phyloP scores from a whole-genome alignment of 2,113 vertebrate species.

The Smithornis capensis region DNA sequence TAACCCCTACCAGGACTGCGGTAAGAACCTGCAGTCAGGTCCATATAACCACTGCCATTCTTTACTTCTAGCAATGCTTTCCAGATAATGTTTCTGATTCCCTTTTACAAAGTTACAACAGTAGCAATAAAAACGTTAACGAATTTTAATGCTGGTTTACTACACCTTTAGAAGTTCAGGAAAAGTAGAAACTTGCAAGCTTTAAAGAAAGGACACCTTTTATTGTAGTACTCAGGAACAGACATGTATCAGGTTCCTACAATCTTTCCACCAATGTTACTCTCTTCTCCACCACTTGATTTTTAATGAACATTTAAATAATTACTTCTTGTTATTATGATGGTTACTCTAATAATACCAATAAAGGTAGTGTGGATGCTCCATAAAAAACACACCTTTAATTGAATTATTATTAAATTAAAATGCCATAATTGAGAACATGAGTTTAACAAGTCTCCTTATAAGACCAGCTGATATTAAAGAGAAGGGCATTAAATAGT shows the following conservation, averaged over 20 bases:
- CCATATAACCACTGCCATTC: neutral
- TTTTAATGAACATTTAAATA: conserved; percentile 68
- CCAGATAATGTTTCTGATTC: neutral
- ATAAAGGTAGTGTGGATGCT: conserved; percentile 46
- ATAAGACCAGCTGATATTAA: conserved; percentile 3
- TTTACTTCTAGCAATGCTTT: conserved; percentile 20
- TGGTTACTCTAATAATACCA: conserved; percentile 58
- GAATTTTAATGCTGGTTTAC: conserved; percentile 43
- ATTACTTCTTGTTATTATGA: conserved; percentile 55
- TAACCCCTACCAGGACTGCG: neutral
- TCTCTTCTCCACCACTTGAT: neutral
- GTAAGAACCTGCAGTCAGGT: neutral
- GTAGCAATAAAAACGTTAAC: conserved; percentile 37
- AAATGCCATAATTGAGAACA: conserved; percentile 48
- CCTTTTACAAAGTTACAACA: conserved; percentile 13
- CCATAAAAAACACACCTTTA: conserved; percentile 67
- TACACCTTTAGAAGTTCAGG: conserved; percentile 14
- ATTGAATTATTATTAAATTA: conserved; percentile 65
- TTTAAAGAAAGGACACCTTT: conserved; percentile 46
- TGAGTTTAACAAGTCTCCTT: conserved; percentile 46
- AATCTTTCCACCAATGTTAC: neutral
- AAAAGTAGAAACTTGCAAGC: conserved; percentile 37
- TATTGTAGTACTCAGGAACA: conserved; percentile 45
- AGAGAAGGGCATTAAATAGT: conserved; percentile 14
- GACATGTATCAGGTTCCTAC: neutral